Evolutionary conservation across 2,113 vertebrate genomes (phyloP).

Genomic region (Aythya baeri): DNA sequence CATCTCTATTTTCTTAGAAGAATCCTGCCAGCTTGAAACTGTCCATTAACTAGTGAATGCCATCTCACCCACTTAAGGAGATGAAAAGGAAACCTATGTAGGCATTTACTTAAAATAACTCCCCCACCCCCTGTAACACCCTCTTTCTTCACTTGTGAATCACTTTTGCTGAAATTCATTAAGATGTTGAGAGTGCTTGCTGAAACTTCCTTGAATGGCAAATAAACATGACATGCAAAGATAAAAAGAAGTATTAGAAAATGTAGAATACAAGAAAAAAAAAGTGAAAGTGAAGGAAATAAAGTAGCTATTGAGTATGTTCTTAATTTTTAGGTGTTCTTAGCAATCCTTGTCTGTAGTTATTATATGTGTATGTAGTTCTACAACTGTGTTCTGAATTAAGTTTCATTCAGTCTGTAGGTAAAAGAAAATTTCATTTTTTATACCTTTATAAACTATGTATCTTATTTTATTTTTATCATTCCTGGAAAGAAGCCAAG

Average conservation of each 20-base stretch:
- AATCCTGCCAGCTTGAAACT: background rate
- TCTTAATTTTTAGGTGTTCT: background rate
- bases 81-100: background rate
- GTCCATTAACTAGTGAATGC: background rate
- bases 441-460: background rate
- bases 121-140: background rate
- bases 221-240: background rate
- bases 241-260: background rate
- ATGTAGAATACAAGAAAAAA: background rate
- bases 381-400: background rate
- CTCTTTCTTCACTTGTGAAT: background rate
- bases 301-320: background rate
- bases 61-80: background rate
- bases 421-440: background rate
- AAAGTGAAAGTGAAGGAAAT: background rate
- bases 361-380: background rate
- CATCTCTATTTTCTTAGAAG: background rate
- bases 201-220: background rate
- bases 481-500: background rate
- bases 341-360: background rate
- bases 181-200: background rate
- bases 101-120: background rate
- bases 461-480: background rate
- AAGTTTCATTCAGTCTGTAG: background rate
- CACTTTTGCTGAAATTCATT: background rate